Evolutionary conservation across 1,140 invertebrate species (phyloP), one percentile per base, ranked within the genome.

Genomic region (Globodera ellingtonae): DNA sequence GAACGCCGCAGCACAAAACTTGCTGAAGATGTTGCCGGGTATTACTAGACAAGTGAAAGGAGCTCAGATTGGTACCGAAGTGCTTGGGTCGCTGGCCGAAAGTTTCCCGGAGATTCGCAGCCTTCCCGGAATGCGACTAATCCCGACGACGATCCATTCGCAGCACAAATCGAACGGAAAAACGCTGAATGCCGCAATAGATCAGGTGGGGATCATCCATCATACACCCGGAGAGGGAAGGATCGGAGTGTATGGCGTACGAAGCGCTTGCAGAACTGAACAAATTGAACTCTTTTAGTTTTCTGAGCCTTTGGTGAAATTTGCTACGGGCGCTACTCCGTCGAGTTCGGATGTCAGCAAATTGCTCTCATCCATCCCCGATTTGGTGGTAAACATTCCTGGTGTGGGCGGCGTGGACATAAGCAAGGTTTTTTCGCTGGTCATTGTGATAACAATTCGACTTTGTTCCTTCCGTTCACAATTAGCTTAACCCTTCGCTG

Each of bases 361-460:
- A 79, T 62, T 88, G 21, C 81, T 88, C 35, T 69, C 85, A 6
- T 76, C 85, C 5, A 82, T 88, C 56, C 87, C 88, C 0, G 86
- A 79, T 75, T 72, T 88, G 67, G 70, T 89, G 50, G 88, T 88
- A 46, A 88, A 88, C 66, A 79, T 88, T 66, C 87, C 87, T 48
- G 87, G 87, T 13, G 81, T 88, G 66, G 87, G 88, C 44, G 79
- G 84, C 67, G 72, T 88, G 56, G 87, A 88, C 75, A 24, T 89
- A n/a, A 72, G 62, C 74, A 85, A 85, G 80, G 81, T 84, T 44
- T 21, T 81, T 24, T 9, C 6, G 78, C 15, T 85, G 50, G 7
- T 13, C 4, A 52, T 7, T 13, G 50, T 9, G 7, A 9, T 52
- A 52, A 52, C 50, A 35, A 35, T 35, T 35, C 50, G 50, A 52